These are phyloP conservation scores for Nerophis lumbriciformis DNA, from an alignment of 2,113 vertebrate species.

Conservation along the genomic window DNA sequence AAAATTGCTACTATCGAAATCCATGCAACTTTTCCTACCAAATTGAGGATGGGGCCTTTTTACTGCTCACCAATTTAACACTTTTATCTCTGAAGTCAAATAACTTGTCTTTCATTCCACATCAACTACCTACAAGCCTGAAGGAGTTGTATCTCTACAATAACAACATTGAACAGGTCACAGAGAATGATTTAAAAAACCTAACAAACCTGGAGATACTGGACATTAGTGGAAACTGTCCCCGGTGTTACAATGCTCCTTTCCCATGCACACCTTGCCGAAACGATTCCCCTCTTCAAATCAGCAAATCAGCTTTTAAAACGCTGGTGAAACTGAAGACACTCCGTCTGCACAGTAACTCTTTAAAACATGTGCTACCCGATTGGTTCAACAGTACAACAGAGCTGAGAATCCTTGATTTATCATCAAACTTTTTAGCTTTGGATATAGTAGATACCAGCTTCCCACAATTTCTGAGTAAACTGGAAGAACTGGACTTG, in stretches of 20 bases:
- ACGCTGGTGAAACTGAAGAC: constrained; percentile 74
- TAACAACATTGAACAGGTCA: constrained; percentile 77
- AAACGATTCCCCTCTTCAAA: constrained; percentile 66
- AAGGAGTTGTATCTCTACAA: constrained; percentile 87
- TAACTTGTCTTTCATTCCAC: constrained; percentile 82
- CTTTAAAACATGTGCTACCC: constrained; percentile 66
- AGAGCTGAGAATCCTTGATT: constrained; percentile 80
- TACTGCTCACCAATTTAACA: constrained; percentile 73
- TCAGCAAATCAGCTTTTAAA: constrained; percentile 75
- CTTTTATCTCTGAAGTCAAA: constrained; percentile 87
- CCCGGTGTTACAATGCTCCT: constrained; percentile 88
- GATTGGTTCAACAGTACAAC: constrained; percentile 77
- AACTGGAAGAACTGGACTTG: constrained; percentile 80
- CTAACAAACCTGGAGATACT: constrained; percentile 81
- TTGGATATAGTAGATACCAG: constrained; percentile 71
- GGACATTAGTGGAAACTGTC: constrained; percentile 92
- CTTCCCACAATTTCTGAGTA: constrained; percentile 76
- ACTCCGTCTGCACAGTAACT: constrained; percentile 87
- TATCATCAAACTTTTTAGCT: constrained; percentile 87
- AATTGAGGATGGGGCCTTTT: constrained; percentile 79
- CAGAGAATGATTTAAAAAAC: constrained; percentile 74
- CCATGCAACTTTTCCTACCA: constrained; percentile 82
- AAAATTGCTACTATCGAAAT: constrained; percentile 94
- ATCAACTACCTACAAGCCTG: constrained; percentile 73
- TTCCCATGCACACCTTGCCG: constrained; percentile 84